Evolutionary conservation across 2,113 vertebrate species (phyloP), one percentile per base, ranked within the genome.

Genomic region (Grammomys dolichurus): DNA sequence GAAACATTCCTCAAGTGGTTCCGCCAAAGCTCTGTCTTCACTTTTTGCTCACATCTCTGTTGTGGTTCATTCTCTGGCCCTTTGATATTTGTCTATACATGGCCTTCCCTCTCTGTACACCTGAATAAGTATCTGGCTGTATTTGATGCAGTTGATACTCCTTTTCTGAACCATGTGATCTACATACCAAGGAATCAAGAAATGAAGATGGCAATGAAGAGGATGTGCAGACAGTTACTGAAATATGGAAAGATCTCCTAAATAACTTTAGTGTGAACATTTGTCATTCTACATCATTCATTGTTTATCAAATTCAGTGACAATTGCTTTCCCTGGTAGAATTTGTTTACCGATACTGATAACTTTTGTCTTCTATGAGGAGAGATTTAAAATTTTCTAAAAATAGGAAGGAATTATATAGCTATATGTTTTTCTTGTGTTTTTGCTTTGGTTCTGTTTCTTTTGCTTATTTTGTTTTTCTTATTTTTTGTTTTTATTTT

Each of bases 181-280:
- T 98, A 97, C 13, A 96, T 94, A 24, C 33, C 97, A 28, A 97
- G 97, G 40, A 98, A 97, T 76, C 72, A 96, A 48, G 97, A 97
- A 12, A 96, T 98, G 91, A 93, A 94, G 85, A 24, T 36, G 4
- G 88, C 95, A 48, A 91, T 98, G 88, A 97, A 56, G 8, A 97
- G 72, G 58, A 40, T 94, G 5, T 94, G 91, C 40, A 90, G 56
- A 87, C 89, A 95, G 33, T 24, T 96, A 48, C 14, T 95, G 70
- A 95, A 36, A 86, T 78, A 82, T 10, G 40, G 85, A 60, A 96
- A 58, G 20, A 95, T 90, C 33, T 97, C 96, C 60, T 94, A 84
- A 92, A 3, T 36, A 3, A 26, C 1, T 26, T 20, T 1, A 24
- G 24, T 75, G 26, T 89, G 14, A 92, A 78, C 36, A 76, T 10